phyloP scores from a whole-genome alignment of 2,888 invertebrate species.

The Metacarcinus magister region DNA sequence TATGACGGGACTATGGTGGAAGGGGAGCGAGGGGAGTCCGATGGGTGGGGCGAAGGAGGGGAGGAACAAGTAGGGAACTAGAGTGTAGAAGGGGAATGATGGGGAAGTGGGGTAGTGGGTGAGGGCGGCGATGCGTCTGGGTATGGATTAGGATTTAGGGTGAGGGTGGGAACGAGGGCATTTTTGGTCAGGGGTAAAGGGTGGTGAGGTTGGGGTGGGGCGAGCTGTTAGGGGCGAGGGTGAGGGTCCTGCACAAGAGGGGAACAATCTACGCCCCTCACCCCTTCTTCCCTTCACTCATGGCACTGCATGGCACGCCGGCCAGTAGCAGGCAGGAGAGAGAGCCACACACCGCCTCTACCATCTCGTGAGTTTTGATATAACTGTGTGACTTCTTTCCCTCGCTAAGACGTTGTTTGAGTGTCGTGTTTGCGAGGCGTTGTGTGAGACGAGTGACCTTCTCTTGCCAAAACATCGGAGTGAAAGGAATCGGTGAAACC shows the following conservation, averaged over 20 bases:
- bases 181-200: conserved; percentile 60
- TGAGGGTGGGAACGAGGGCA: conserved; percentile 60
- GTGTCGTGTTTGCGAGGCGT: not conserved
- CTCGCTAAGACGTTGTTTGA: not conserved
- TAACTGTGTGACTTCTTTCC: not conserved
- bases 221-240: conserved; percentile 56
- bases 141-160: conserved; percentile 65
- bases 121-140: conserved; percentile 20
- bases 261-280: conserved; percentile 68
- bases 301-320: conserved; percentile 62
- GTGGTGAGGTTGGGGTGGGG: conserved; percentile 50
- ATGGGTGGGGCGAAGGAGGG: conserved; percentile 44
- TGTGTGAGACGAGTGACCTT: conserved; percentile 19
- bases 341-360: conserved; percentile 49
- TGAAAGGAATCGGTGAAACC: not conserved
- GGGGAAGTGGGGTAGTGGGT: conserved; percentile 59
- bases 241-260: conserved; percentile 67
- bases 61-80: conserved; percentile 26
- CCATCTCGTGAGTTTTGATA: conserved; percentile 58
- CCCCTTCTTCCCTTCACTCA: conserved; percentile 67
- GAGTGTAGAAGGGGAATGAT: not conserved
- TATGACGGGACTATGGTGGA: conserved; percentile 42
- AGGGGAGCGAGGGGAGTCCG: conserved; percentile 33
- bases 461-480: not conserved
- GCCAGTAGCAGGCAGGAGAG: conserved; percentile 63